These are phyloP conservation scores for Mico argentatus DNA, from an alignment of 2,797 vertebrate species.

Conservation along the genomic window DNA sequence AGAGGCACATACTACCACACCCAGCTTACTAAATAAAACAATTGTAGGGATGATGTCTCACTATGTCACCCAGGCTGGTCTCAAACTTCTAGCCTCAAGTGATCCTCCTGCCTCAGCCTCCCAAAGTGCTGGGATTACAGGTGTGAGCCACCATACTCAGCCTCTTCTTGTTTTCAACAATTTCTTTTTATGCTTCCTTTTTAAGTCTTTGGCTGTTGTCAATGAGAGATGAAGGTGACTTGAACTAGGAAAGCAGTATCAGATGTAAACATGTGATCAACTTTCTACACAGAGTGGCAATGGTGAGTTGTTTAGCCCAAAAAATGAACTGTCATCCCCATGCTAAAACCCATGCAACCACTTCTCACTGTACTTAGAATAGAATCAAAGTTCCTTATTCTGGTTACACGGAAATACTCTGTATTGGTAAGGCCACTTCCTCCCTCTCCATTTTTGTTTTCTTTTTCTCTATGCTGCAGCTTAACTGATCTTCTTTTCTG, in stretches of 20 bases:
- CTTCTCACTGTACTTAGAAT: background rate
- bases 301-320: background rate
- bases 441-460: background rate
- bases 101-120: background rate
- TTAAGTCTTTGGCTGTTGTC: background rate
- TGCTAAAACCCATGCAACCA: background rate
- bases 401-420: background rate
- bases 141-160: background rate
- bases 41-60: background rate
- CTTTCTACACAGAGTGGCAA: background rate
- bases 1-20: background rate
- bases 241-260: fast-evolving
- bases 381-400: background rate
- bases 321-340: too few species aligned
- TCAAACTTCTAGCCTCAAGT: background rate
- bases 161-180: background rate
- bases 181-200: background rate
- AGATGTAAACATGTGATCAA: fast-evolving
- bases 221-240: background rate
- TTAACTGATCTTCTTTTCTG: background rate
- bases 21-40: background rate
- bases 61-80: background rate
- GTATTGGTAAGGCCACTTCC: background rate
- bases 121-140: background rate
- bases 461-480: background rate